Percentiles rank a stretch among this genome's conserved stretches.
phyloP scores from a whole-genome alignment of 2,888 invertebrate species.

The Drosophila siamana region DNA sequence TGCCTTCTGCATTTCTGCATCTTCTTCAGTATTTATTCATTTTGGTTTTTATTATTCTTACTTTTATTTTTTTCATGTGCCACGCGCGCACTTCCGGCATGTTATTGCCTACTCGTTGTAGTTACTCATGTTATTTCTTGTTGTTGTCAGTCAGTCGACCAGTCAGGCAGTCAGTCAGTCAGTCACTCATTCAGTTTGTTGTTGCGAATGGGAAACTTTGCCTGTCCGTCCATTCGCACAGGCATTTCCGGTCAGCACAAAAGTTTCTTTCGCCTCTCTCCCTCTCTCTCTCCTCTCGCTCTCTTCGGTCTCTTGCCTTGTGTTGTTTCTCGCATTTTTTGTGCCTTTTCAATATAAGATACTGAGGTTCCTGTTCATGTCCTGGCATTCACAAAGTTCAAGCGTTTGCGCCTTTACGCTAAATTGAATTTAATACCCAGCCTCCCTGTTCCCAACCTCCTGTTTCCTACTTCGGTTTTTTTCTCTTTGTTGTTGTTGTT shows the following conservation, averaged over 20 bases:
- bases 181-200: constrained; percentile 24
- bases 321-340: constrained; percentile 39
- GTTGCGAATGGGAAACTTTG: constrained; percentile 60
- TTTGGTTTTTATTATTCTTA: constrained; percentile 31
- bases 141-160: constrained; percentile 27
- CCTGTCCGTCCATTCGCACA: constrained; percentile 56
- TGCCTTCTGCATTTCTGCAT: constrained; percentile 43
- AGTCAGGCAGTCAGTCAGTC: constrained; percentile 32
- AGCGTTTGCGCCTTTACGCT: constrained; percentile 75
- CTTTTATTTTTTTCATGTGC: constrained; percentile 50
- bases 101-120: constrained; percentile 62
- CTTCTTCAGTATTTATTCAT: constrained; percentile 41
- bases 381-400: constrained; percentile 56
- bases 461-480: constrained; percentile 5
- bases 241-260: constrained; percentile 72
- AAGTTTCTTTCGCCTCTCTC: constrained; percentile 34
- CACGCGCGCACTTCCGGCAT: constrained; percentile 75
- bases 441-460: constrained; percentile 14
- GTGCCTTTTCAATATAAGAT: constrained; percentile 56
- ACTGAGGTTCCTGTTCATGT: constrained; percentile 43
- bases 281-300: constrained; percentile 12
- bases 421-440: constrained; percentile 76
- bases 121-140: constrained; percentile 15
- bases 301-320: constrained; percentile 10
- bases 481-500: background rate